phyloP scores from a whole-genome alignment of 2,888 invertebrate species.

The Apotomis betuletana region DNA sequence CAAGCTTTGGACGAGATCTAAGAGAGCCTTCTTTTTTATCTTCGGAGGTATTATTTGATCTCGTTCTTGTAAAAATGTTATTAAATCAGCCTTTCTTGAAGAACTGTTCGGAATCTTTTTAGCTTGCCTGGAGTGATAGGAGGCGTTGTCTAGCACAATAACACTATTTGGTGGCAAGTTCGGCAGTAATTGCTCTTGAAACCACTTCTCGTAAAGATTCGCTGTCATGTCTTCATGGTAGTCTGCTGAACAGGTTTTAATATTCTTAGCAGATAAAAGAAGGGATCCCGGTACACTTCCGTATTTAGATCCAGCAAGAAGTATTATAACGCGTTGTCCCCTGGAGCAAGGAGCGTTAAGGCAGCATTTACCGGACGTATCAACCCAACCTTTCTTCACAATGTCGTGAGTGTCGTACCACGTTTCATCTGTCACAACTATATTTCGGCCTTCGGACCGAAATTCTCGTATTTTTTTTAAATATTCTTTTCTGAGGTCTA shows the following conservation, averaged over 20 bases:
- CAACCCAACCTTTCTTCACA: slow-evolving; percentile 3
- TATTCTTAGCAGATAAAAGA: slow-evolving; percentile 3
- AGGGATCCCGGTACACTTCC: background rate
- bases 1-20: slow-evolving; percentile 27
- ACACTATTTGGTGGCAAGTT: slow-evolving; percentile 9
- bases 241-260: slow-evolving; percentile 6
- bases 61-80: slow-evolving; percentile 18
- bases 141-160: slow-evolving; percentile 15
- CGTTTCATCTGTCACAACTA: slow-evolving; percentile 12
- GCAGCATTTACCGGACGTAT: slow-evolving; percentile 2
- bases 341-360: slow-evolving; percentile 8
- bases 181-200: too few species aligned
- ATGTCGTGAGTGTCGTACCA: slow-evolving; percentile 8
- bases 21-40: slow-evolving; percentile 8
- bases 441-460: slow-evolving; percentile 11
- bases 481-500: slow-evolving; percentile 15
- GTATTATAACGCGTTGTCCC: slow-evolving; percentile 3
- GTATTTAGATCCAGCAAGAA: slow-evolving; percentile 4
- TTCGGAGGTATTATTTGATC: slow-evolving; percentile 17
- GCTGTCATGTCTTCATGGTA: slow-evolving; percentile 14
- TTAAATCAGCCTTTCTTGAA: slow-evolving; percentile 17
- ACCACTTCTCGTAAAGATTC: slow-evolving; percentile 7
- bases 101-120: slow-evolving; percentile 15
- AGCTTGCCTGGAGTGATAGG: slow-evolving; percentile 11
- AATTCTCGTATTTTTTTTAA: slow-evolving; percentile 12